Percentiles rank a stretch among this genome's conserved stretches.
Evolutionary conservation across 2,888 invertebrate genomes (phyloP).

Genomic region (Matsumyia berberina): DNA sequence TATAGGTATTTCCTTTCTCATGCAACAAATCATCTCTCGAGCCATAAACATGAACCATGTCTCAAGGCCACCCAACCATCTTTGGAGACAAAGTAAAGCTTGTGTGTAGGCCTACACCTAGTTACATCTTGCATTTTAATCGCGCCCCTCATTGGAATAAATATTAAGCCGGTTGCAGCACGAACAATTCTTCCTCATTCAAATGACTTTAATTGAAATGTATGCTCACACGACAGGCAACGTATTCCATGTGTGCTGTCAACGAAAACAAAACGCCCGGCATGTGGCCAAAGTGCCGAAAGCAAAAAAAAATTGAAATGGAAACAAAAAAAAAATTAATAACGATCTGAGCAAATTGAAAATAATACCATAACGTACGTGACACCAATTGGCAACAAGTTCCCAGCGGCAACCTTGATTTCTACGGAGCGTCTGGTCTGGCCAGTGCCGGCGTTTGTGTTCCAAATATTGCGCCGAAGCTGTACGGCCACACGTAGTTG

Average conservation of each 20-base stretch:
- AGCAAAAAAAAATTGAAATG: constrained; percentile 24
- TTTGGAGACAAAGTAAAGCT: constrained; percentile 3
- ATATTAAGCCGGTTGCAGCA: constrained; percentile 11
- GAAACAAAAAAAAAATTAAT: constrained; percentile 47
- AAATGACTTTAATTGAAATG: constrained; percentile 69
- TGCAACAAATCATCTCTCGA: constrained; percentile 3
- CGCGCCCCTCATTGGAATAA: constrained; percentile 24
- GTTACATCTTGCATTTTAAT: constrained; percentile 24
- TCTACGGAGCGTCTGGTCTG: constrained; percentile 28
- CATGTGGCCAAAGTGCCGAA: constrained; percentile 56
- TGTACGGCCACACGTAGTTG: constrained; percentile 10
- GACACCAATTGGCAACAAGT: constrained; percentile 62
- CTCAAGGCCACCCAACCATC: not conserved
- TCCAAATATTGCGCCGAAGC: constrained; percentile 5
- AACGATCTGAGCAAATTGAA: constrained; percentile 68
- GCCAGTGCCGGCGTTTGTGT: constrained; percentile 1
- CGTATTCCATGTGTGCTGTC: not conserved
- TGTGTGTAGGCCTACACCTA: not conserved
- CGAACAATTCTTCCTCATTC: constrained; percentile 64
- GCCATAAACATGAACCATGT: not conserved
- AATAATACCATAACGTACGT: constrained; percentile 70
- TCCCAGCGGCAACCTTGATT: constrained; percentile 55
- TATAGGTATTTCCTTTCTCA: too few species aligned
- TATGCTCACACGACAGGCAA: constrained; percentile 31
- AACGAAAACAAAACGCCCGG: constrained; percentile 22